Conservation (phyloP, 2,797 vertebrate species). For the Eupleurogrammus muticus region DNA sequence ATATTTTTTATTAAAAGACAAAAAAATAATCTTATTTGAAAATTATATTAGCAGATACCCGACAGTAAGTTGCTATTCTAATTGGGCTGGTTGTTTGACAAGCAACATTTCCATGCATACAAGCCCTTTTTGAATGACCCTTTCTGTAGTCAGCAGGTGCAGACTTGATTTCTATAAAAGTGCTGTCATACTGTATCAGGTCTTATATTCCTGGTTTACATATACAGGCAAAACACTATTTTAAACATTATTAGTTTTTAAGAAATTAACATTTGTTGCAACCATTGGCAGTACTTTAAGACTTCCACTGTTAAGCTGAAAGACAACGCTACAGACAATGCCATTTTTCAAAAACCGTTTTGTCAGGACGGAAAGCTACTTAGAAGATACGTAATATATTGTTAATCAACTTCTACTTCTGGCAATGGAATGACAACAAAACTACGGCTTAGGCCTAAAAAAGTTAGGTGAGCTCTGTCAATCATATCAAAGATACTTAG, state of each 20-base stretch:
- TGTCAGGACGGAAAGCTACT: background rate
- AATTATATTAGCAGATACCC: too few relatives aligned
- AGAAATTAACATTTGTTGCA: background rate
- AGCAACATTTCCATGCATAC: background rate
- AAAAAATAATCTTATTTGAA: too few relatives aligned
- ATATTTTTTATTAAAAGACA: too few relatives aligned
- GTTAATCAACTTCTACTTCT: background rate
- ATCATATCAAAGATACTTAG: background rate
- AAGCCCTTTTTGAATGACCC: background rate
- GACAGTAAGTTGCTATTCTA: background rate
- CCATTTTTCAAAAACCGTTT: background rate
- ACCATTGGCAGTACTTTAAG: background rate
- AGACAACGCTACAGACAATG: too few relatives aligned
- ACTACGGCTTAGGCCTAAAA: background rate
- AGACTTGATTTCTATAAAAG: background rate
- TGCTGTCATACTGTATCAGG: background rate
- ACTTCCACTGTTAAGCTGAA: conserved; percentile 3
- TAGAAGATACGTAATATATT: background rate
- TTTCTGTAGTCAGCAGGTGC: background rate
- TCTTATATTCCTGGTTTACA: background rate
- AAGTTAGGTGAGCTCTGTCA: background rate
- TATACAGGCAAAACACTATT: background rate
- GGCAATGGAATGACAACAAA: background rate
- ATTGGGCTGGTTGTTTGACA: background rate
- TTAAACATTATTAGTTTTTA: background rate